Evolutionary conservation across 1,140 invertebrate species (phyloP).

Genomic region (Scaptomyza graminum): DNA sequence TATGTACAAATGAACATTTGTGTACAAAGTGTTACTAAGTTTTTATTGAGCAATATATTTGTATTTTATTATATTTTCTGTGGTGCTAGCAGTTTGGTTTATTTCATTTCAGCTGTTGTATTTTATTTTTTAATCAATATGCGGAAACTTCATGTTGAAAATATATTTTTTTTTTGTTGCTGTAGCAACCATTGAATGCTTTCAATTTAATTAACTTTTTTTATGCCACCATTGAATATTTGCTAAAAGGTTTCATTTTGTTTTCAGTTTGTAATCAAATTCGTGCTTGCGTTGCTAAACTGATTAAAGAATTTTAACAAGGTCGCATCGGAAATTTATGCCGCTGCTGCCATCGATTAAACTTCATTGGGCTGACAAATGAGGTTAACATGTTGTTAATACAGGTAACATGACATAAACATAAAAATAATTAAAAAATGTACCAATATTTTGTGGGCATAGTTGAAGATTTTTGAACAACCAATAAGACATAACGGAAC

Average conservation of each 20-base stretch:
- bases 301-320: conserved; percentile 39
- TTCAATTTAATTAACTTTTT: conserved; percentile 80
- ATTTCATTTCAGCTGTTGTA: conserved; percentile 11
- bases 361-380: too few relatives aligned
- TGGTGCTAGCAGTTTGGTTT: conserved; percentile 2
- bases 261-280: conserved; percentile 26
- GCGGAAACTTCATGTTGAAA: conserved; percentile 28
- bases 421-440: too few relatives aligned
- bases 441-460: too few relatives aligned
- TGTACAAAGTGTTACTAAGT: background rate
- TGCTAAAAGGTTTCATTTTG: conserved; percentile 12
- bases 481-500: too few relatives aligned
- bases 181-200: conserved; percentile 51
- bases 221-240: conserved; percentile 10
- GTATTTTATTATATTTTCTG: conserved; percentile 1
- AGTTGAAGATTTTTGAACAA: too few relatives aligned
- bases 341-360: too few relatives aligned
- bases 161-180: conserved; percentile 31
- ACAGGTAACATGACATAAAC: too few relatives aligned
- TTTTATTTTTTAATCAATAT: conserved; percentile 34
- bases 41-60: conserved; percentile 5
- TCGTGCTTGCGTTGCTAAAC: conserved; percentile 28
- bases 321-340: conserved; percentile 11
- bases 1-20: background rate
- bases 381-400: too few relatives aligned